phyloP scores from a whole-genome alignment of 1,140 invertebrate species.

The Caerostris darwini region DNA sequence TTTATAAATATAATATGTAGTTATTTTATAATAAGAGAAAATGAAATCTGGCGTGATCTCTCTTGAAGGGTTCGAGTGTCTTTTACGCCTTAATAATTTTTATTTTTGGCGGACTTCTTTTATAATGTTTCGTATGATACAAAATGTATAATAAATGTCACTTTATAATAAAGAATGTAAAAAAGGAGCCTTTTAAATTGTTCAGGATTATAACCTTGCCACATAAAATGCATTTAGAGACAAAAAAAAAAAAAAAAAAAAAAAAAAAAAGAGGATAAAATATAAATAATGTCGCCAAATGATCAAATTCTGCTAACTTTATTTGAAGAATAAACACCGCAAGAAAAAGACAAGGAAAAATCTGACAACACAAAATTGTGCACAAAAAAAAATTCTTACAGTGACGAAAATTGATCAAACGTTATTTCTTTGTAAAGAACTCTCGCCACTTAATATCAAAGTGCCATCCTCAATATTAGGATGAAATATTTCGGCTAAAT shows the following conservation, averaged over 20 bases:
- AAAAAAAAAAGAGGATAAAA: background rate
- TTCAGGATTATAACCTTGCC: background rate
- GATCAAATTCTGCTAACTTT: background rate
- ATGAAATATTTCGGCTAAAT: slow-evolving; percentile 72
- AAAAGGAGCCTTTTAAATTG: background rate
- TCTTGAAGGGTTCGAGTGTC: too few relatives aligned
- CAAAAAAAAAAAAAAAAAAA: background rate
- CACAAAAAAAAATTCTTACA: background rate
- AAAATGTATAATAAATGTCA: too few relatives aligned
- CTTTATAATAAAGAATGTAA: too few relatives aligned
- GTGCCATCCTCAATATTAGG: slow-evolving; percentile 44
- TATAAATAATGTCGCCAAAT: slow-evolving; percentile 23
- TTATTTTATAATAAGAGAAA: too few relatives aligned
- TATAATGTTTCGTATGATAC: too few relatives aligned
- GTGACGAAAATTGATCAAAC: slow-evolving; percentile 58
- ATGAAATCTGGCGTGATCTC: too few relatives aligned
- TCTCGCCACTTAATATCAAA: slow-evolving; percentile 59
- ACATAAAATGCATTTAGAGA: background rate
- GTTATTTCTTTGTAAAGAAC: background rate
- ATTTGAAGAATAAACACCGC: slow-evolving; percentile 23
- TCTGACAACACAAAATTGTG: background rate
- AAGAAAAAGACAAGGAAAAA: background rate
- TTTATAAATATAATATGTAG: too few relatives aligned
- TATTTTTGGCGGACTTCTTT: too few relatives aligned
- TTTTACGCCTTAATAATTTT: too few relatives aligned